A percentile compares a stretch with the other conserved stretches of the same genome.
Conservation (phyloP, 2,113 vertebrate species). For the Myxocyprinus asiaticus region DNA sequence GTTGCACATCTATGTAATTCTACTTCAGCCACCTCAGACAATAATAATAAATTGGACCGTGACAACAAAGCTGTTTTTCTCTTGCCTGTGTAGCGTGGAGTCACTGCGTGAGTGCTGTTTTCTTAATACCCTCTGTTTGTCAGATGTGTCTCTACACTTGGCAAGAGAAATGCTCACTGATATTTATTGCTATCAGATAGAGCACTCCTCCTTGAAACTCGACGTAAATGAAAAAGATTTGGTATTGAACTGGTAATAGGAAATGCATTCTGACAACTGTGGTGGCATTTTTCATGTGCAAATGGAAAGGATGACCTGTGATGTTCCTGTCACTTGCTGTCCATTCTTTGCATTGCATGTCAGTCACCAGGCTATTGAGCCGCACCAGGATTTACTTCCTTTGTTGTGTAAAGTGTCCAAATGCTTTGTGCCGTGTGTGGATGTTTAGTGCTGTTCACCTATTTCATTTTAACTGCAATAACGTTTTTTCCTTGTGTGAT, state of each 20-base stretch:
- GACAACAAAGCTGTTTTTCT: slow-evolving; percentile 28
- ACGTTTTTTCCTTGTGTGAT: not conserved
- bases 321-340: slow-evolving; percentile 41
- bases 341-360: slow-evolving; percentile 45
- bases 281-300: slow-evolving; percentile 40
- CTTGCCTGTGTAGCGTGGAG: not conserved
- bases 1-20: slow-evolving; percentile 45
- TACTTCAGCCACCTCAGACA: slow-evolving; percentile 42
- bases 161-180: slow-evolving; percentile 13
- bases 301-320: slow-evolving; percentile 30
- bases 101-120: not conserved
- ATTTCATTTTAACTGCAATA: not conserved
- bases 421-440: not conserved
- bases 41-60: slow-evolving; percentile 57
- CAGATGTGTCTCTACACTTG: slow-evolving; percentile 26
- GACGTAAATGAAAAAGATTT: slow-evolving; percentile 25
- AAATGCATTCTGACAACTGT: slow-evolving; percentile 34
- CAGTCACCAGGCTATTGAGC: slow-evolving; percentile 34
- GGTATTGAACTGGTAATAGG: slow-evolving; percentile 34
- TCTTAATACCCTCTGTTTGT: slow-evolving; percentile 41
- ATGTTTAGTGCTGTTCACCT: not conserved
- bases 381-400: slow-evolving; percentile 18
- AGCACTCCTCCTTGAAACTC: not conserved
- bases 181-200: slow-evolving; percentile 40
- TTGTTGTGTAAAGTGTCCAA: slow-evolving; percentile 43